Conservation (phyloP, 2,113 vertebrate species). For the Pitta sordida region DNA sequence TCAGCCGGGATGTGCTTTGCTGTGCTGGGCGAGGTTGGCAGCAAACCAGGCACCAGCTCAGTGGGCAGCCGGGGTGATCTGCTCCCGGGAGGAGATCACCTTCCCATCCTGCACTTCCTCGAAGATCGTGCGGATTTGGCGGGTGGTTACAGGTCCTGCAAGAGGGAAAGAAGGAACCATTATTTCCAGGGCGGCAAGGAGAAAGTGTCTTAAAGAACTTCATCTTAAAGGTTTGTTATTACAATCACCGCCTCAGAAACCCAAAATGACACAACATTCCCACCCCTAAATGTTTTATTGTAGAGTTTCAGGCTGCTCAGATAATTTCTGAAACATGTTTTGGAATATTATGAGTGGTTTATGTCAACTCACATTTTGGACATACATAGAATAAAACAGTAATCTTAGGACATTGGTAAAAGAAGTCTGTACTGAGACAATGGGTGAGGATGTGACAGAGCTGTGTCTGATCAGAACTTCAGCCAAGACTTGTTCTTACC, state of each 20-base stretch:
- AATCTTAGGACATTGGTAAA: neutral
- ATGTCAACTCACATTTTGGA: neutral
- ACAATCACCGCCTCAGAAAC: neutral
- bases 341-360: accelerated
- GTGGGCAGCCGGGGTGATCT: conserved; percentile 64
- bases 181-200: neutral
- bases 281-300: neutral
- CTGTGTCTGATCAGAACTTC: neutral
- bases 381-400: neutral
- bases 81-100: conserved; percentile 70
- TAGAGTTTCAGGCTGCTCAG: neutral
- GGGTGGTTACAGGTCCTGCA: conserved; percentile 51
- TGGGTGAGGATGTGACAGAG: neutral
- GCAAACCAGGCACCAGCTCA: neutral
- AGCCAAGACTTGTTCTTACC: conserved; percentile 35
- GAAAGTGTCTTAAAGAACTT: neutral
- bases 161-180: accelerated
- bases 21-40: neutral
- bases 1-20: neutral
- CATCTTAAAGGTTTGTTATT: neutral
- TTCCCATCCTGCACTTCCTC: conserved; percentile 75
- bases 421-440: neutral
- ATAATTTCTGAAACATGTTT: neutral
- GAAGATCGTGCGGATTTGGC: conserved; percentile 69
- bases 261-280: neutral